Conservation (phyloP, 2,113 vertebrate species). For the Poecilia latipinna region DNA sequence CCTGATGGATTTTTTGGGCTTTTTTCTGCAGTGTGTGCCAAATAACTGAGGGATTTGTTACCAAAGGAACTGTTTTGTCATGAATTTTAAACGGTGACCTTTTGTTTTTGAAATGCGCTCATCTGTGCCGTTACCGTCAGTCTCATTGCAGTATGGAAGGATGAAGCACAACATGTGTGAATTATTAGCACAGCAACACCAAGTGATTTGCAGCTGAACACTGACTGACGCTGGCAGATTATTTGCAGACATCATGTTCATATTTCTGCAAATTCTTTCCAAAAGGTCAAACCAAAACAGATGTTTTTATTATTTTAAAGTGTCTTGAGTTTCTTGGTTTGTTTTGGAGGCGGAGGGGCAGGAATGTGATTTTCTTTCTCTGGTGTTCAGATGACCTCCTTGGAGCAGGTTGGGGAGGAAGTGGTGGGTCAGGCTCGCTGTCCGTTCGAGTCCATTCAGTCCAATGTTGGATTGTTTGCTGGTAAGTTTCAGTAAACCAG, state of each 20-base stretch:
- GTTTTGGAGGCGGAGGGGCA: rapidly evolving
- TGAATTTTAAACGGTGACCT: background rate
- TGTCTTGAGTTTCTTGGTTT: background rate
- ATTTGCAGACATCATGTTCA: background rate
- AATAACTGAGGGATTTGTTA: background rate
- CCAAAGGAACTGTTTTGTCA: background rate
- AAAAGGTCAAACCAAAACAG: too few species aligned
- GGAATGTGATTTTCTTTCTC: background rate
- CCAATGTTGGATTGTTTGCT: constrained; percentile 87
- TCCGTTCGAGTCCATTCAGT: constrained; percentile 90
- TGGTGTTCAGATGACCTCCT: constrained; percentile 64
- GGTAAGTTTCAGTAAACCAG: constrained; percentile 70
- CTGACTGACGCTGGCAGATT: constrained; percentile 6
- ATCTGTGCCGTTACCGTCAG: background rate
- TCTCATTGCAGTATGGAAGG: background rate
- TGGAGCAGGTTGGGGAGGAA: constrained; percentile 87
- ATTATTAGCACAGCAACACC: background rate
- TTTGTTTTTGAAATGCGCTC: background rate
- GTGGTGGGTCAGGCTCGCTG: constrained; percentile 88
- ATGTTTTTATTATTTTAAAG: background rate
- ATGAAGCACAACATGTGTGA: background rate
- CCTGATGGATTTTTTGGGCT: background rate
- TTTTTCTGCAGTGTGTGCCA: background rate
- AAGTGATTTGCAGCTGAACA: background rate
- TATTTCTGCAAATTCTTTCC: background rate